Evolutionary conservation across 2,888 invertebrate species (phyloP).

Genomic region (Trimorus sp.): DNA sequence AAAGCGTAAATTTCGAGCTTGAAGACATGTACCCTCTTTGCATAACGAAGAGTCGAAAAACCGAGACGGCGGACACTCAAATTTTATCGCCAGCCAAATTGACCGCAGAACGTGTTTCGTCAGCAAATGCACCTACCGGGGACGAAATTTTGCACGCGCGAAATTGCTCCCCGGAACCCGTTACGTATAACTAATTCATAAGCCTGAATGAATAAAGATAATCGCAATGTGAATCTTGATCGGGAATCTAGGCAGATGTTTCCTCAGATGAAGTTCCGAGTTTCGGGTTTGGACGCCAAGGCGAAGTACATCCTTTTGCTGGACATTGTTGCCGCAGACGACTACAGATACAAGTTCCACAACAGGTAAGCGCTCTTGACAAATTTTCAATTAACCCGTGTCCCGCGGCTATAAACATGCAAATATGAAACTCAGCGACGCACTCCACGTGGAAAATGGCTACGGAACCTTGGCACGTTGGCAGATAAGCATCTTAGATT

Average conservation of each 20-base stretch:
- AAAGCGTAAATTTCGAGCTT: too few species aligned
- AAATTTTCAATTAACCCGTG: not conserved
- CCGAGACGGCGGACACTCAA: too few species aligned
- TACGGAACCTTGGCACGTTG: too few species aligned
- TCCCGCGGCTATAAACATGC: constrained; percentile 16
- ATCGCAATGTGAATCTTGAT: constrained; percentile 76
- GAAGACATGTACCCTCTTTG: too few species aligned
- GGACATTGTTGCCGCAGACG: constrained; percentile 99
- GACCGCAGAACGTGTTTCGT: not conserved
- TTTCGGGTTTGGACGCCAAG: constrained; percentile 98
- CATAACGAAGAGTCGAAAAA: too few species aligned
- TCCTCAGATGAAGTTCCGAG: constrained; percentile 99
- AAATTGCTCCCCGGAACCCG: too few species aligned
- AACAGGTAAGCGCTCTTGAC: constrained; percentile 87
- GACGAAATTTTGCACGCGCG: not conserved
- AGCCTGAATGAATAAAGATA: constrained; percentile 58
- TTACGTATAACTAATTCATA: constrained; percentile 35
- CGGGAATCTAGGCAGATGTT: constrained; percentile 97
- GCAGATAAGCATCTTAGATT: too few species aligned
- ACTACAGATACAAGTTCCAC: constrained; percentile 99
- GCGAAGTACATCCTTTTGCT: constrained; percentile 99
- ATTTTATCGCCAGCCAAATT: too few species aligned
- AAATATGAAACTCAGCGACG: constrained; percentile 20
- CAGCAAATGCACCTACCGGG: not conserved
- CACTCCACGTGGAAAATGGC: too few species aligned